These are phyloP conservation scores for Heliconius ismenius DNA, from an alignment of 2,888 invertebrate genomes.

Conservation along the genomic window DNA sequence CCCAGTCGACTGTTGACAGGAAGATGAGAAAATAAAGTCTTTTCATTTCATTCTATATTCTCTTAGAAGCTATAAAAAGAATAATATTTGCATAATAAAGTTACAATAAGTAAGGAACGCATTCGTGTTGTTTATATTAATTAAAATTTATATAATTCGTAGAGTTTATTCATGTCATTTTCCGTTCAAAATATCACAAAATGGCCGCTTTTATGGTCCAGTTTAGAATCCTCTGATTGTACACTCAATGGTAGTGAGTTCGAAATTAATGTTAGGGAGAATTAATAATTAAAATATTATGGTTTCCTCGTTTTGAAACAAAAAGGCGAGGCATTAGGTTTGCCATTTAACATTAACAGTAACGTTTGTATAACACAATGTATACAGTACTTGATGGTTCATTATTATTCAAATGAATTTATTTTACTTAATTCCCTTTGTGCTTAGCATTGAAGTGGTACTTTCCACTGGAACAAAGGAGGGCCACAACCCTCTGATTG, in stretches of 20 bases:
- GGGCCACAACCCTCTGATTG: constrained; percentile 1
- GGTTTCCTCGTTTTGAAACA: no score
- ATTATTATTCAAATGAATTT: not conserved
- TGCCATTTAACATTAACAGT: no score
- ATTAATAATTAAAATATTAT: no score
- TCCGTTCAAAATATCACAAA: no score
- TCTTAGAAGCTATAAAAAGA: not conserved
- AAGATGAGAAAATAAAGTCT: constrained; percentile 13
- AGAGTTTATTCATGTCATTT: no score
- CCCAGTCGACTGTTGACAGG: not conserved
- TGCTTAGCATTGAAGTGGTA: not conserved
- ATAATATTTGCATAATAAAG: not conserved
- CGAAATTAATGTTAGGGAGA: no score
- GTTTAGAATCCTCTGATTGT: no score
- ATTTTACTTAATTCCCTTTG: not conserved
- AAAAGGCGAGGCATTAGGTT: no score
- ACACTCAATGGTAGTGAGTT: no score
- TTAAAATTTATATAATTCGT: no score
- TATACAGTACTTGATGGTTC: not conserved
- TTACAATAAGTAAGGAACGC: not conserved
- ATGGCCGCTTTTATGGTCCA: no score
- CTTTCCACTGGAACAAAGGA: not conserved
- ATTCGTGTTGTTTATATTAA: not conserved
- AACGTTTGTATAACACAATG: no score
- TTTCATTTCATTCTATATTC: not conserved